Evolutionary conservation across 2,113 vertebrate species (phyloP).

Genomic region (Laticauda laticaudata): DNA sequence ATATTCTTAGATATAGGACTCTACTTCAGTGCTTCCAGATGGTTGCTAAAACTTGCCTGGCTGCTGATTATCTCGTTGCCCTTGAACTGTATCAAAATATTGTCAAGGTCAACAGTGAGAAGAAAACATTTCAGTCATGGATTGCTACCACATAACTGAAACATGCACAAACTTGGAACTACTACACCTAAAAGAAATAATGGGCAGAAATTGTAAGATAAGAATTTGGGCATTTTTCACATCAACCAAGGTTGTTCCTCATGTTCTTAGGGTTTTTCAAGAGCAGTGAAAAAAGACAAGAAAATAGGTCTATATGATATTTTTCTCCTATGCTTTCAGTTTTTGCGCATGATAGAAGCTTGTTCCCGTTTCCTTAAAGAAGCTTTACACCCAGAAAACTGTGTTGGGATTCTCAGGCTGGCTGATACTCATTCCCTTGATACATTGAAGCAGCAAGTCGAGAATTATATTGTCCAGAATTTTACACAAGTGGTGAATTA

Average conservation of each 20-base stretch:
- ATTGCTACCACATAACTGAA: not conserved
- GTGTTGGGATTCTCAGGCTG: constrained; percentile 86
- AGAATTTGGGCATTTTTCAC: not conserved
- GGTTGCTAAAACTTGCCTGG: not conserved
- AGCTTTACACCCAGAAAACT: constrained; percentile 88
- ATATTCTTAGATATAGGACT: not conserved
- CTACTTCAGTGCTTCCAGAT: not conserved
- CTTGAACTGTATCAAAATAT: not conserved
- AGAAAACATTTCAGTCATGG: not conserved
- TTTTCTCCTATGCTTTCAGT: constrained; percentile 70
- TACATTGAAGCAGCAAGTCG: constrained; percentile 76
- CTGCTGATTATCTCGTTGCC: not conserved
- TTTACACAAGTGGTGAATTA: constrained; percentile 84
- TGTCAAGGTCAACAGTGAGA: not conserved
- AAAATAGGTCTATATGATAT: not conserved
- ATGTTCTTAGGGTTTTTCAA: not conserved
- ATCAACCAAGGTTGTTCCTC: not conserved
- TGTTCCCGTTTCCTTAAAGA: constrained; percentile 86
- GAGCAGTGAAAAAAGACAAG: not conserved
- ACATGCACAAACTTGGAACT: not conserved
- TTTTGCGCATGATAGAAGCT: constrained; percentile 89
- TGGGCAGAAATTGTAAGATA: not conserved
- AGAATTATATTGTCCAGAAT: constrained; percentile 85
- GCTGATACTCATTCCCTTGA: constrained; percentile 84
- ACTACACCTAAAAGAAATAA: not conserved